A percentile compares a stretch with the other conserved stretches of the same genome.
Conservation (phyloP, 2,113 vertebrate genomes). For the Malurus melanocephalus region DNA sequence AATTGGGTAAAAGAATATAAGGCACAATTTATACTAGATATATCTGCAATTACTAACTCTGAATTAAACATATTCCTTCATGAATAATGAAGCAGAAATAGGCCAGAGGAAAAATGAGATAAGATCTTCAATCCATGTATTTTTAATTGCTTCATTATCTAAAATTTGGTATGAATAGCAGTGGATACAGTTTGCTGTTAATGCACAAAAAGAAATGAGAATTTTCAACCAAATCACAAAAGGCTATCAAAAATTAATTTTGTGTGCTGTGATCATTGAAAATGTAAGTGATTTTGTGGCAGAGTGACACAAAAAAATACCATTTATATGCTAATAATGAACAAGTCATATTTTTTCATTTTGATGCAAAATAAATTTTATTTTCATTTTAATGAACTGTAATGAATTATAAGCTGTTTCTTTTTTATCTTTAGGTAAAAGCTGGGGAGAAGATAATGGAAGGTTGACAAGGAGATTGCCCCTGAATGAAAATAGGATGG, state of each 20-base stretch:
- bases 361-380: slow-evolving; percentile 80
- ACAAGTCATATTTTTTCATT: slow-evolving; percentile 71
- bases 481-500: background rate
- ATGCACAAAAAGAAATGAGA: slow-evolving; percentile 77
- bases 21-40: slow-evolving; percentile 76
- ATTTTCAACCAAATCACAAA: slow-evolving; percentile 83
- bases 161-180: slow-evolving; percentile 80
- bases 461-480: slow-evolving; percentile 11
- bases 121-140: slow-evolving; percentile 83
- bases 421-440: slow-evolving; percentile 67
- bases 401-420: slow-evolving; percentile 73
- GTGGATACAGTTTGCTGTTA: slow-evolving; percentile 78
- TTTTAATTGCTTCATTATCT: slow-evolving; percentile 88
- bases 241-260: slow-evolving; percentile 87
- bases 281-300: slow-evolving; percentile 80
- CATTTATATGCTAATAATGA: slow-evolving; percentile 88
- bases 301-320: slow-evolving; percentile 77
- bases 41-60: slow-evolving; percentile 81
- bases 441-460: slow-evolving; percentile 43
- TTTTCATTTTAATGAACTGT: slow-evolving; percentile 78
- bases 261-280: slow-evolving; percentile 80
- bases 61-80: slow-evolving; percentile 82
- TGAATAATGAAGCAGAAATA: slow-evolving; percentile 81
- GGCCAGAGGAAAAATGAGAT: slow-evolving; percentile 80
- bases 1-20: slow-evolving; percentile 73